Base-by-base conservation (phyloP, 2,113 vertebrate genomes). In the Gobio gobio region DNA sequence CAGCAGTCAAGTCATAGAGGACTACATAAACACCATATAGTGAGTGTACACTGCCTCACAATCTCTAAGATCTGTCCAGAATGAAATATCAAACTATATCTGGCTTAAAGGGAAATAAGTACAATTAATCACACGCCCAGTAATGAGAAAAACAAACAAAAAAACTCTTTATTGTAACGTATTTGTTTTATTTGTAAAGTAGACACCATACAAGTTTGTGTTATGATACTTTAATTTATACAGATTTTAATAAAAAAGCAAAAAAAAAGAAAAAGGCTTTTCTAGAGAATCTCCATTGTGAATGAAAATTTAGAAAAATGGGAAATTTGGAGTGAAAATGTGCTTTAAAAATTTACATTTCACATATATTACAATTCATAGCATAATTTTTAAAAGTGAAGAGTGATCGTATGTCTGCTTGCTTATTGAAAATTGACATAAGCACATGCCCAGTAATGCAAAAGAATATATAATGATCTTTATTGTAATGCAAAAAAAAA, bases 11-110 rank as follows among this genome's bases (percentile, higher is more conserved):
- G 90, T 83, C 63, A 77, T 94, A 78, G 92, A 94, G 6, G 93
- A 94, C 84, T 96, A 95, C 8, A 91, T 93, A 72, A 92, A 89
- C 84, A 94, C 95, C 29, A 94, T 96, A 84, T 90, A 94, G 94
- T 96, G 75, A 94, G 94, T 86, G 14, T 9, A 22, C 2, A 43
- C 20, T 22, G 5, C 66, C 18, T 40, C 4, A 10, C 13, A 70
- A 12, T 8, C 8, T 18, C 33, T 3, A 18, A 16, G 8, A 68
- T 20, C 9, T 58, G 43, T 16, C 7, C 2, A 26, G 47, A 54
- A 18, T 18, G 13, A 51, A 47, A 22, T 22, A 29, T 8, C 26
- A 33, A 29, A 68, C 33, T 40, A 36, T 40, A 13, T 26, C 24
- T n/a, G 24, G 8, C 58, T 59, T 40, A 40, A 40, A 40, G 40